Percentiles rank a stretch among this genome's conserved stretches.
Conservation (phyloP, 2,113 vertebrate genomes). For the Hucho hucho region DNA sequence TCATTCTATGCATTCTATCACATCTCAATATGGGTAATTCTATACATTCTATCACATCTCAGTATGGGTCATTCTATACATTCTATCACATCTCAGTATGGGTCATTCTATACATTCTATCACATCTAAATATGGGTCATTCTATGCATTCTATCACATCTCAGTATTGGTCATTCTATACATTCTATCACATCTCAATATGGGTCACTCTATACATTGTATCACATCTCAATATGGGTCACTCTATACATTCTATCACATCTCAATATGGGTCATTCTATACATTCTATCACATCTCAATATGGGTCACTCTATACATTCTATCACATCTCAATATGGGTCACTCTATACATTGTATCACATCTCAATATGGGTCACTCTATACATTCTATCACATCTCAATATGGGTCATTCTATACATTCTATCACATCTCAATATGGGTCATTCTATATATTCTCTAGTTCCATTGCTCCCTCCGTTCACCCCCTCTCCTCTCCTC, state of each 20-base stretch:
- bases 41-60: slow-evolving; percentile 17
- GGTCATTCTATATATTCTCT: slow-evolving; percentile 26
- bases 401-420: slow-evolving; percentile 37
- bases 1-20: slow-evolving; percentile 27
- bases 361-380: slow-evolving; percentile 44
- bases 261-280: slow-evolving; percentile 43
- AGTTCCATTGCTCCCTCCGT: slow-evolving; percentile 11
- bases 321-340: slow-evolving; percentile 36
- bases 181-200: slow-evolving; percentile 28
- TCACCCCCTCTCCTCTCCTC: slow-evolving; percentile 18
- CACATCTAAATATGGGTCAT: slow-evolving; percentile 44
- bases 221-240: slow-evolving; percentile 42
- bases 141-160: slow-evolving; percentile 19
- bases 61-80: slow-evolving; percentile 35
- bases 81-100: slow-evolving; percentile 33
- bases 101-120: slow-evolving; percentile 31
- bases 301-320: slow-evolving; percentile 32
- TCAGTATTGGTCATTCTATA: slow-evolving; percentile 37
- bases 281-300: slow-evolving; percentile 22
- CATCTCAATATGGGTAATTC: slow-evolving; percentile 44
- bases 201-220: slow-evolving; percentile 31
- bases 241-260: slow-evolving; percentile 21
- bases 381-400: slow-evolving; percentile 17
- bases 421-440: slow-evolving; percentile 33
- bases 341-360: slow-evolving; percentile 30